Base-by-base conservation (phyloP, 2,797 vertebrate genomes). In the Pteropus rufus region DNA sequence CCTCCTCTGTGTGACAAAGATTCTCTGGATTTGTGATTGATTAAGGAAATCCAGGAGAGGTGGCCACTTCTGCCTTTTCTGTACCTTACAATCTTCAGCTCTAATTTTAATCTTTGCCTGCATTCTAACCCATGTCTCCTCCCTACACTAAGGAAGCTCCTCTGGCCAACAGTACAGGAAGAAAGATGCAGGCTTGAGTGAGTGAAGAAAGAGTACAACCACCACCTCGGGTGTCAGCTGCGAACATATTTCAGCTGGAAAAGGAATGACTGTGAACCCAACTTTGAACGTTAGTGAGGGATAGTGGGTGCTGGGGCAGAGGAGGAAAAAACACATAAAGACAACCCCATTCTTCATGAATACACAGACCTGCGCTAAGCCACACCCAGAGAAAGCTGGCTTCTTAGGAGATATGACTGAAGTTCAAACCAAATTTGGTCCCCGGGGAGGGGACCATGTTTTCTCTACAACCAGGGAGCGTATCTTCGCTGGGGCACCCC, bases 231-330 rank as follows among this genome's bases (percentile, higher is more conserved):
- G n/a, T 80, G 39, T 10, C 72, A 52, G 24, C 26, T 36, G 9
- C 26, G 18, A 83, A 82, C 7, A 89, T 44, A 89, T 49, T 85
- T 80, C 34, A 21, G 58, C 23, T 80, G 44, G 19, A 89, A 31
- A 79, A 93, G 34, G 14, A 72, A 15, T 29, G 12, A 56, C 2
- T 67, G 36, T 34, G 19, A n/a, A 21, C 67, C 26, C 41, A 60
- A 36, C 19, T 39, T 1, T 46, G 79, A 62, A 44, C 16, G 39
- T 85, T 21, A 46, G 54, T 24, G 60, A 80, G 44, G 36, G 81
- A 5, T n/a, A 31, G 14, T 15, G 9, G 14, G n/a, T 10, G 44
- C 34, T 1, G 0, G 15, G 16, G 1, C 0, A 0, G 21, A 49
- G 26, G 6, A 69, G 18, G 16, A 54, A 87, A 34, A 46, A 88